phyloP scores from a whole-genome alignment of 1,140 invertebrate genomes.

The Magallana ariakensis region DNA sequence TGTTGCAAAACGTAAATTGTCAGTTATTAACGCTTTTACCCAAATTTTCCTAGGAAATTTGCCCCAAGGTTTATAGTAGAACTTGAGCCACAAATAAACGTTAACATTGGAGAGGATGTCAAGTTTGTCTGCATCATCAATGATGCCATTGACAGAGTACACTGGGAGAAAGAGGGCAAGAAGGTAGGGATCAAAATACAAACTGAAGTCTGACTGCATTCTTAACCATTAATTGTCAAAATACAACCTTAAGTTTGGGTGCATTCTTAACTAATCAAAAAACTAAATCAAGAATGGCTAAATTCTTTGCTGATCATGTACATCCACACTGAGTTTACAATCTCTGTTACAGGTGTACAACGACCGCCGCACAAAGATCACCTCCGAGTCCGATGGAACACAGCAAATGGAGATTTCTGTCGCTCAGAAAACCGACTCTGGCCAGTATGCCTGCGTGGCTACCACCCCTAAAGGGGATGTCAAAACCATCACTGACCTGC shows the following conservation, averaged over 20 bases:
- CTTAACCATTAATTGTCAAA: background rate
- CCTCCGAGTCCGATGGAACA: slow-evolving; percentile 60
- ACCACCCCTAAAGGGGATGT: slow-evolving; percentile 83
- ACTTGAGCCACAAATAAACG: slow-evolving; percentile 67
- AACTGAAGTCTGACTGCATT: too few relatives aligned
- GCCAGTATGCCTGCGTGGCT: slow-evolving; percentile 96
- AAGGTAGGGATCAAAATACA: slow-evolving; percentile 60
- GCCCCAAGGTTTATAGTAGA: slow-evolving; percentile 65
- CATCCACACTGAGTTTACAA: background rate
- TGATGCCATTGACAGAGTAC: slow-evolving; percentile 60
- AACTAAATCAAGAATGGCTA: background rate
- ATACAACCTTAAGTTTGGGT: background rate
- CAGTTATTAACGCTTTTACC: too few relatives aligned
- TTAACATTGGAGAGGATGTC: slow-evolving; percentile 64
- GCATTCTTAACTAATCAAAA: background rate
- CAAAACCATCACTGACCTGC: slow-evolving; percentile 9
- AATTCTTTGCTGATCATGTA: background rate
- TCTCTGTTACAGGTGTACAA: slow-evolving; percentile 50
- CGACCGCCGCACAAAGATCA: slow-evolving; percentile 46
- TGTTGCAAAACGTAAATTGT: too few relatives aligned
- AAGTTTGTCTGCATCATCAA: slow-evolving; percentile 69
- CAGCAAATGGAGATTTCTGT: slow-evolving; percentile 92
- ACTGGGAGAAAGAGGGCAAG: slow-evolving; percentile 73
- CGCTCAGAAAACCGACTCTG: slow-evolving; percentile 94
- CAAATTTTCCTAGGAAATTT: slow-evolving; percentile 36